phyloP scores from a whole-genome alignment of 2,797 vertebrate species.

The Pterois miles region DNA sequence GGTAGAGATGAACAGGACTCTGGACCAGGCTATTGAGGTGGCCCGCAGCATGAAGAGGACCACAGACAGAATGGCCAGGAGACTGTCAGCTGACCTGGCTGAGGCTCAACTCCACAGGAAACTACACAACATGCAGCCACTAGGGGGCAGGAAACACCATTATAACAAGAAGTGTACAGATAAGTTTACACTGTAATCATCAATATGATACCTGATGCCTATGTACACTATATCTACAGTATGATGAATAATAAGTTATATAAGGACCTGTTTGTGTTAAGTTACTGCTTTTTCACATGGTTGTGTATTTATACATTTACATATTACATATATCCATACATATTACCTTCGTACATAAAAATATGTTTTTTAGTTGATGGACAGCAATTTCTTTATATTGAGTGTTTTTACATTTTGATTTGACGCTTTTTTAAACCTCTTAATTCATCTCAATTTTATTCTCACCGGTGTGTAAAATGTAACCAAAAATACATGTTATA shows the following conservation, averaged over 20 bases:
- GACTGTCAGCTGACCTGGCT: slow-evolving; percentile 86
- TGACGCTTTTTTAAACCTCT: background rate
- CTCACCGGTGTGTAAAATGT: background rate
- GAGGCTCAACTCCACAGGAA: slow-evolving; percentile 78
- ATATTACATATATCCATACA: background rate
- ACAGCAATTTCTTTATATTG: background rate
- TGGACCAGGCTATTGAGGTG: slow-evolving; percentile 90
- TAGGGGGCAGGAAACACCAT: slow-evolving; percentile 57
- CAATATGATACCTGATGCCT: background rate
- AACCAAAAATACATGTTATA: background rate
- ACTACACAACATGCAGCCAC: slow-evolving; percentile 43
- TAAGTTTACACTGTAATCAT: background rate
- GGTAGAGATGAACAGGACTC: slow-evolving; percentile 81
- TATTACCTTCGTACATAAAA: too few species aligned
- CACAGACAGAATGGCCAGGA: slow-evolving; percentile 88
- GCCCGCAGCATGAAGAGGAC: slow-evolving; percentile 89
- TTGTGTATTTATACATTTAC: slow-evolving; percentile 14
- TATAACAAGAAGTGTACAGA: slow-evolving; percentile 6
- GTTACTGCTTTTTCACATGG: slow-evolving; percentile 9
- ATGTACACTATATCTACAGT: background rate
- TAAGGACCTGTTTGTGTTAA: background rate
- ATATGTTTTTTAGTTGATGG: background rate
- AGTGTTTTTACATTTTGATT: background rate
- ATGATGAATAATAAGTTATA: background rate
- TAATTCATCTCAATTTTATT: background rate